These are phyloP conservation scores for Megaustenia siamemsis DNA, from an alignment of 2,888 invertebrate genomes.

Conservation along the genomic window DNA sequence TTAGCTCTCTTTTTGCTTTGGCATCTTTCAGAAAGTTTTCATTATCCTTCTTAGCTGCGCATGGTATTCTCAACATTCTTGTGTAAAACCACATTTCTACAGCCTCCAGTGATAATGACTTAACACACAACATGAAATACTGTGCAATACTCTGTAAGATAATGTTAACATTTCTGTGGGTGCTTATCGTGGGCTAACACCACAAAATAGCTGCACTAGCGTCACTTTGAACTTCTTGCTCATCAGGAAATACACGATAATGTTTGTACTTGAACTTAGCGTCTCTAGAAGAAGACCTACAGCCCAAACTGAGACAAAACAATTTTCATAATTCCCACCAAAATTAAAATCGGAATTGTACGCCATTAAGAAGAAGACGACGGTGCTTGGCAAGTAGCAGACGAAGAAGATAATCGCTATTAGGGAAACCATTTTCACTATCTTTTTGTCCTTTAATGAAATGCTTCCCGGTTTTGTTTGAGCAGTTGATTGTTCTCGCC, in stretches of 20 bases:
- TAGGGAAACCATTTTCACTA: constrained; percentile 24
- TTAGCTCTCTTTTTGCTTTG: too few species aligned
- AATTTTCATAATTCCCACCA: neutral
- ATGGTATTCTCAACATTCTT: too few species aligned
- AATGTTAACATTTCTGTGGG: too few species aligned
- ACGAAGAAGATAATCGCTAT: neutral
- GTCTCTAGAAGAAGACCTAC: constrained; percentile 4
- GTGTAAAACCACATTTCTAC: too few species aligned
- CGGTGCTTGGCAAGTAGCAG: constrained; percentile 5
- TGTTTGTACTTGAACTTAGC: constrained; percentile 15
- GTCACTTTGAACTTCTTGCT: constrained; percentile 6
- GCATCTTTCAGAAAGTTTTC: too few species aligned
- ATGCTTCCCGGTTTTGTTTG: neutral
- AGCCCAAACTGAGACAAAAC: constrained; percentile 17
- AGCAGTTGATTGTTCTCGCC: neutral
- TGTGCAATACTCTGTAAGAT: too few species aligned
- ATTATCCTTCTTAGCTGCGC: too few species aligned
- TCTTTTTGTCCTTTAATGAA: neutral
- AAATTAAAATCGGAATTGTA: constrained; percentile 12
- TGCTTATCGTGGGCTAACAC: neutral
- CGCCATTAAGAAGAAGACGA: constrained; percentile 19
- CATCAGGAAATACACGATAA: neutral
- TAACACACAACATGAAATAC: too few species aligned
- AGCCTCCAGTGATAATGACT: too few species aligned
- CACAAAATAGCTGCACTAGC: neutral